Conservation (phyloP, 1,140 invertebrate species). For the Wiebesia pumilae region DNA sequence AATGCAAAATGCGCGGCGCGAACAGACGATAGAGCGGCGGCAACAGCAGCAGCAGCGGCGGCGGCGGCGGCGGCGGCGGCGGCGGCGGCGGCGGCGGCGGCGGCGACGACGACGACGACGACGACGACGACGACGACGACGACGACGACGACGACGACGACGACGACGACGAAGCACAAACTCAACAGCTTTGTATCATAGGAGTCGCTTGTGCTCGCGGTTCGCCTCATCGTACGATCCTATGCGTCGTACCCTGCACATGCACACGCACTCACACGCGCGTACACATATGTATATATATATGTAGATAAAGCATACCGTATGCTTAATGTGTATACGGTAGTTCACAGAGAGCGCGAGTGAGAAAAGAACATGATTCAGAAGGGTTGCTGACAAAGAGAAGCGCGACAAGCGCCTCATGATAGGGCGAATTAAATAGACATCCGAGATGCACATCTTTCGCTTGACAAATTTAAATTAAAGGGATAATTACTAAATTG, state of each 20-base stretch:
- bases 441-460: background rate
- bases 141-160: too few relatives aligned
- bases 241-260: background rate
- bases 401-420: background rate
- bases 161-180: background rate
- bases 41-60: background rate
- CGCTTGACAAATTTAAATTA: background rate
- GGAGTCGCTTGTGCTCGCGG: background rate
- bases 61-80: background rate
- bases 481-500: background rate
- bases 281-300: too few relatives aligned
- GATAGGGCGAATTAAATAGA: background rate
- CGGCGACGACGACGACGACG: background rate
- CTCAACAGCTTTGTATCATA: conserved; percentile 1
- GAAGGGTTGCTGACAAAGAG: background rate
- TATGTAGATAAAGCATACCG: too few relatives aligned
- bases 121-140: background rate
- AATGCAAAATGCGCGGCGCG: conserved; percentile 49
- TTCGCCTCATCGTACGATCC: background rate
- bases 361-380: background rate
- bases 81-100: too few relatives aligned
- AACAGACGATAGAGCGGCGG: background rate
- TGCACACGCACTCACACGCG: background rate
- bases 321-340: background rate
- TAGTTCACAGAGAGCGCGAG: background rate